phyloP scores from a whole-genome alignment of 2,113 vertebrate species.

The Apistogramma diplotaenia region DNA sequence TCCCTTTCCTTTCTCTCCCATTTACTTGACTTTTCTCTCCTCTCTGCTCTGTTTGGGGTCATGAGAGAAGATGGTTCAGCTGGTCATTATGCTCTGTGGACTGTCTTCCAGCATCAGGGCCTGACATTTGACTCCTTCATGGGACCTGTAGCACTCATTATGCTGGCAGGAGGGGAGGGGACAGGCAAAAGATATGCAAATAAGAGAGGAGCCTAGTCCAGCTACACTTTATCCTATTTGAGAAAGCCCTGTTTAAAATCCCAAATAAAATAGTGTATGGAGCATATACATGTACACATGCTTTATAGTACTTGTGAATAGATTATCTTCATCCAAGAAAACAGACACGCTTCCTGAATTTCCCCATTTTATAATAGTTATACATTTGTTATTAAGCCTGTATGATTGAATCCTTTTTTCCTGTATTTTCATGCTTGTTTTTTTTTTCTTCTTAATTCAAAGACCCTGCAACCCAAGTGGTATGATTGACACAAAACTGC shows the following conservation, averaged over 20 bases:
- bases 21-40: not conserved
- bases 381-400: not conserved
- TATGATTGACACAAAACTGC: not conserved
- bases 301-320: not conserved
- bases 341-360: not conserved
- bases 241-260: not conserved
- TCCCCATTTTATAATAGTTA: not conserved
- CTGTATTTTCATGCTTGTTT: not conserved
- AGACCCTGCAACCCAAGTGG: not conserved
- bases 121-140: constrained; percentile 52
- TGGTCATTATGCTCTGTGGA: constrained; percentile 37
- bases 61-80: constrained; percentile 9
- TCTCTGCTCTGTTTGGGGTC: not conserved
- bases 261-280: not conserved
- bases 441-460: not conserved
- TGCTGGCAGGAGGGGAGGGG: constrained; percentile 1
- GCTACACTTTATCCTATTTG: not conserved
- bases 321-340: not conserved
- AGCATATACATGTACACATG: not conserved
- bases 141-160: constrained; percentile 31
- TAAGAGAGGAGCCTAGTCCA: not conserved
- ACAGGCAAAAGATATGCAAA: constrained; percentile 28
- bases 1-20: not conserved
- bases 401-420: not conserved
- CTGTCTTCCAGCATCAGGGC: constrained; percentile 19